Evolutionary conservation across 1,140 invertebrate genomes (phyloP).

Genomic region (Ylistrum balloti): DNA sequence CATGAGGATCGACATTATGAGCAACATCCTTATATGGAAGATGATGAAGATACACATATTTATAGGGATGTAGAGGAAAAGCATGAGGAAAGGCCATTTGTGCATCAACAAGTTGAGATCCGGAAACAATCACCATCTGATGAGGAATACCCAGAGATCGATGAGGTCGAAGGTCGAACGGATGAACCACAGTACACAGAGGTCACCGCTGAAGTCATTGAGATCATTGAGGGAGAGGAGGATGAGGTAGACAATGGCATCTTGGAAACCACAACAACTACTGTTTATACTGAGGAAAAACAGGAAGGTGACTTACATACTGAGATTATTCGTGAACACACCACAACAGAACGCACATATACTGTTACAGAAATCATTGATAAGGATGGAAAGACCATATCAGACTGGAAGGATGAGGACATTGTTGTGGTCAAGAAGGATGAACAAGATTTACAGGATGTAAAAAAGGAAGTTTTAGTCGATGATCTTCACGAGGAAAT

Average conservation of each 20-base stretch:
- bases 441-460: background rate
- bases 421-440: background rate
- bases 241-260: conserved; percentile 24
- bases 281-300: background rate
- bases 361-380: background rate
- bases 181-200: background rate
- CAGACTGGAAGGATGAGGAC: background rate
- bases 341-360: background rate
- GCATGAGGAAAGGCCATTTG: background rate
- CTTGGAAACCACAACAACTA: conserved; percentile 42
- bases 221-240: conserved; percentile 53
- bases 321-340: conserved; percentile 33
- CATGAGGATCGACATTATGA: background rate
- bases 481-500: background rate
- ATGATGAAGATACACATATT: background rate
- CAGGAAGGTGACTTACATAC: conserved; percentile 7
- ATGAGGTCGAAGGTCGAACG: conserved; percentile 16
- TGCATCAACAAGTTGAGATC: background rate
- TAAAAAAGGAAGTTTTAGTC: background rate
- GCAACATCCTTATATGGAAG: conserved; percentile 8
- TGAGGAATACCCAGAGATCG: conserved; percentile 38
- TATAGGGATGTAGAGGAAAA: background rate
- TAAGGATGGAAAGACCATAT: background rate
- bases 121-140: conserved; percentile 43
- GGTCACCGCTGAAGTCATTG: conserved; percentile 50